Base-by-base conservation (phyloP, 1,140 invertebrate species). In the Orchestia grillus region DNA sequence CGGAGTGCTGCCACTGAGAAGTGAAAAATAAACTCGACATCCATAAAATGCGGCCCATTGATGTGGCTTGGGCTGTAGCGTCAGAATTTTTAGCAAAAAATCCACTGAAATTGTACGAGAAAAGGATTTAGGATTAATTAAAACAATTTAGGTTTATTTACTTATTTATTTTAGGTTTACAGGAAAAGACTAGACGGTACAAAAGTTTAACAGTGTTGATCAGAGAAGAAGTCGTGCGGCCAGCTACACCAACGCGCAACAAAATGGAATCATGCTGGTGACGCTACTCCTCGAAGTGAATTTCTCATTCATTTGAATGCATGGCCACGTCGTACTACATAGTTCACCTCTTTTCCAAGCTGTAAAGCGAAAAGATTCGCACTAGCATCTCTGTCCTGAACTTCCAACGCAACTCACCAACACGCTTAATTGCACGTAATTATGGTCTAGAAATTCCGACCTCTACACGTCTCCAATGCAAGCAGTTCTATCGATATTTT, bases 181-280 rank as follows among this genome's bases (percentile, higher is more conserved):
- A 94, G 92, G 92, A 45, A 94, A 94, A 94, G 92, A 94, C 92
- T 94, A 94, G 92, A 94, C 44, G 43, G 92, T 94, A 94, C 92
- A 94, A 94, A 94, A 94, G 92, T 94, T 94, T 94, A 94, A 94
- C 43, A 45, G 92, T 94, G 92, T 44, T 47, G 3, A n/a, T n/a
- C 43, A 45, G 92, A 94, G 92, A 94, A 19, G 36, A 94, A 47
- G 44, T 40, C 47, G n/a, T 47, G 11, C 36, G 92, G 44, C 44
- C 92, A 47, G 0, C 4, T 16, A 87, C 41, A n/a, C 87, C 87
- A 87, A 41, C 87, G 8, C 41, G 43, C n/a, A 8, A 3, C 88
- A 42, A 90, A 90, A 41, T 19, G n/a, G 28, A 90, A 90, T 42
- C n/a, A 42, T 3, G 15, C 28, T 28, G 41, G n/a, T 28, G 43